Base-by-base conservation (phyloP, 2,797 vertebrate genomes). In the Pantherophis alleghaniensis region DNA sequence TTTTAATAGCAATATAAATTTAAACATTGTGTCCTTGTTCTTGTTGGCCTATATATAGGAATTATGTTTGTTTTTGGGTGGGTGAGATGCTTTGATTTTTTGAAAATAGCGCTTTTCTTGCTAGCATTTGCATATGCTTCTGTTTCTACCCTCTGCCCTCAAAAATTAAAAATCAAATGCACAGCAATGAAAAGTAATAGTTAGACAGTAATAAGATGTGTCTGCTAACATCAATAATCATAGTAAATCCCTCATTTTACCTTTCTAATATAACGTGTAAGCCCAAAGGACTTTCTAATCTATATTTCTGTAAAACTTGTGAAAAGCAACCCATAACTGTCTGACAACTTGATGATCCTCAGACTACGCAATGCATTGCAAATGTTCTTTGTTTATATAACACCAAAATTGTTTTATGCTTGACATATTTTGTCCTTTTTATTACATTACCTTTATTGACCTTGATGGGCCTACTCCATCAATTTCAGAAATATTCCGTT, bases 101-200 rank as follows among this genome's bases (percentile, higher is more conserved):
- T 24, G 51, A 10, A 0, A 57, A 0, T 0, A 7, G 53, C 87
- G 0, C 0, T 92, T 93, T 60, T 88, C 42, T 7, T 3, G 0
- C 69, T 12, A 11, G 74, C 51, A 1, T 55, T 55, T 90, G 7
- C 3, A 63, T 91, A 92, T 74, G 0, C 55, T 94, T 89, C 83
- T 11, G 12, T 87, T 87, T 74, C 1, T 22, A 24, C 37, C 7
- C 74, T 83, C 37, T 83, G 37, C 37, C 37, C 37, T 83, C 37
- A 83, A 86, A 61, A 89, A 90, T 2, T 86, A 83, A 3, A 89
- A 22, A 91, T 14, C 18, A 24, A 55, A 66, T 0, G 66, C 11
- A 94, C 4, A 4, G 47, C 14, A 89, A 24, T 86, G 47, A 47
- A 28, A 55, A 0, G 55, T 59, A 88, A 79, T 66, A 0, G 56